Evolutionary conservation across 1,140 invertebrate genomes (phyloP), one percentile per base, ranked within the genome.

Genomic region (Procambarus clarkii): DNA sequence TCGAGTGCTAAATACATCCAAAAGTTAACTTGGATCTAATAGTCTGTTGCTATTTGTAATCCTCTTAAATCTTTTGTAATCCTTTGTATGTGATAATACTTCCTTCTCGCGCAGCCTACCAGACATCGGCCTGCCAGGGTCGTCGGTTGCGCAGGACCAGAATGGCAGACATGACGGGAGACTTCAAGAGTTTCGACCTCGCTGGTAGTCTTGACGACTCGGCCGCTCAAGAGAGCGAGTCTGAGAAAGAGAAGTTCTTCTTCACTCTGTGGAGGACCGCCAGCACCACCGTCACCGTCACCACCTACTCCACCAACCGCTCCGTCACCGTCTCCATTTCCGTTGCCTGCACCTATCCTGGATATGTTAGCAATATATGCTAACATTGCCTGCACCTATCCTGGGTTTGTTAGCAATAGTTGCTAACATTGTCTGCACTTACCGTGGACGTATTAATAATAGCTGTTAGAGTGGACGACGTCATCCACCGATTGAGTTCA

Each of bases 281-380:
- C 45, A 89, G 87, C n/a, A 76, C 60, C 15, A 89, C 87, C 9
- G 34, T 76, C 80, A 89, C 87, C 46, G 64, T 89, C 60, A 89
- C 87, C 15, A 82, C 87, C 24, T 89, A 74, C 87, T 89, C 87
- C 48, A 89, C 87, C 64, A 89, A 82, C 87, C 79, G 87, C 24
- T 89, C 87, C 60, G 87, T 89, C 87, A 89, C 87, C 0, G 80
- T 89, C 48, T 89, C 87, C 13, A 48, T n/a, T 34, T 89, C 80
- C 18, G 69, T 76, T 54, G 44, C 54, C 3, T 88, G 86, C 34
- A 82, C 60, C 69, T 88, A 82, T 45, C 54, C 78, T n/a, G 78
- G 78, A 8, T 13, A 71, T 2, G 84, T 85, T 15, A 3, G 69
- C 7, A 85, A 85, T 78, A 15, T 77, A 3, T 78, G 85, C n/a